A percentile compares a stretch with the other conserved stretches of the same genome.
These are phyloP conservation scores for Hemiscyllium ocellatum DNA, from an alignment of 2,113 vertebrate species.

Conservation along the genomic window DNA sequence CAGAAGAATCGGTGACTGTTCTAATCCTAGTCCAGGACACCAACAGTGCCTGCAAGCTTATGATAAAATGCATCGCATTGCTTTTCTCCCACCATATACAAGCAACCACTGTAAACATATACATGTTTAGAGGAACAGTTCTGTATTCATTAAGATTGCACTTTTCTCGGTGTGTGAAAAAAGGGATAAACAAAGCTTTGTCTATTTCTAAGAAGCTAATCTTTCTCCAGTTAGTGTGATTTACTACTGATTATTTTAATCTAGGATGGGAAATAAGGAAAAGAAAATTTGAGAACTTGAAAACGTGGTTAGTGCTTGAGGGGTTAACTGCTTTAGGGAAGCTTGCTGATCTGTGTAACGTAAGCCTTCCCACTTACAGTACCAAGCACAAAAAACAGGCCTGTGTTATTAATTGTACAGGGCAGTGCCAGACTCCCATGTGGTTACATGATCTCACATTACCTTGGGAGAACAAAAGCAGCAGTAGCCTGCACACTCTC, in stretches of 20 bases:
- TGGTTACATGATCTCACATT: slow-evolving; percentile 26
- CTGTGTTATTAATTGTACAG: slow-evolving; percentile 44
- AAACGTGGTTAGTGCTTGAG: background rate
- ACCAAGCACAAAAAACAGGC: slow-evolving; percentile 42
- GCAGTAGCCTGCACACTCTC: slow-evolving; percentile 26
- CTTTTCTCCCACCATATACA: background rate
- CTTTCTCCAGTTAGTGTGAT: background rate
- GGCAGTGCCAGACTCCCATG: slow-evolving; percentile 37
- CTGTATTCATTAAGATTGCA: background rate
- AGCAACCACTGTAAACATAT: background rate
- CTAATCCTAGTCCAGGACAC: background rate
- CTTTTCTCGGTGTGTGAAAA: background rate
- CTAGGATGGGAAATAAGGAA: background rate
- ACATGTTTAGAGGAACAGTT: background rate
- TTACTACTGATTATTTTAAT: background rate
- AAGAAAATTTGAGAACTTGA: background rate
- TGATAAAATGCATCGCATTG: background rate
- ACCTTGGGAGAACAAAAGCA: slow-evolving; percentile 35
- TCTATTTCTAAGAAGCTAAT: background rate
- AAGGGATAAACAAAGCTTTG: background rate
- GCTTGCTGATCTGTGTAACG: slow-evolving; percentile 3
- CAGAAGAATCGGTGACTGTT: background rate
- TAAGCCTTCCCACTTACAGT: slow-evolving; percentile 29
- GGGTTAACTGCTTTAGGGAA: slow-evolving; percentile 19
- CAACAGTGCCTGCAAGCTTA: background rate